These are phyloP conservation scores for Promerops cafer DNA, from an alignment of 2,113 vertebrate species.

Conservation along the genomic window DNA sequence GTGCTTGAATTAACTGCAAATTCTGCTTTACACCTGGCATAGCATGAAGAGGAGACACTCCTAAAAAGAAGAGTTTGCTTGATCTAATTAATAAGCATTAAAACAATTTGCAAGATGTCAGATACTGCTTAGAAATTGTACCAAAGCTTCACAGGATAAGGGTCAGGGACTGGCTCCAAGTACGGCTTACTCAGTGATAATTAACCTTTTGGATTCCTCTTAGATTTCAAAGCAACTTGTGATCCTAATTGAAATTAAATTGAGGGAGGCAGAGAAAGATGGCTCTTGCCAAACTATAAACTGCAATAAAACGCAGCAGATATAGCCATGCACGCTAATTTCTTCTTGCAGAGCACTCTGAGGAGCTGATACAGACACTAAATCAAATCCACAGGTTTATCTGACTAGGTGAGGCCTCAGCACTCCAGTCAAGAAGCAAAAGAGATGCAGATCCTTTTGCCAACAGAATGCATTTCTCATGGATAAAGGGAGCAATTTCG, in stretches of 20 bases:
- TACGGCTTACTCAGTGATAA: not conserved
- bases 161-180: not conserved
- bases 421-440: slow-evolving; percentile 29
- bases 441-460: slow-evolving; percentile 35
- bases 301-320: not conserved
- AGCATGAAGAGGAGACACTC: not conserved
- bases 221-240: slow-evolving; percentile 1
- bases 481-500: slow-evolving; percentile 61
- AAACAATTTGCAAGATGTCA: not conserved
- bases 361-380: not conserved
- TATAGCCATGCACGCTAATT: not conserved
- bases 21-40: not conserved
- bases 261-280: not conserved
- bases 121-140: slow-evolving; percentile 3
- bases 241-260: slow-evolving; percentile 48
- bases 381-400: slow-evolving; percentile 23
- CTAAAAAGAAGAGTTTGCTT: not conserved
- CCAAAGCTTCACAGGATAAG: not conserved
- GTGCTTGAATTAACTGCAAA: not conserved
- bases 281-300: slow-evolving; percentile 5
- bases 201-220: not conserved
- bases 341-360: not conserved
- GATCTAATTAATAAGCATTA: slow-evolving; percentile 20
- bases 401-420: slow-evolving; percentile 22
- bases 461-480: slow-evolving; percentile 34